These are phyloP conservation scores for Sardina pilchardus DNA, from an alignment of 2,113 vertebrate species.

Conservation along the genomic window DNA sequence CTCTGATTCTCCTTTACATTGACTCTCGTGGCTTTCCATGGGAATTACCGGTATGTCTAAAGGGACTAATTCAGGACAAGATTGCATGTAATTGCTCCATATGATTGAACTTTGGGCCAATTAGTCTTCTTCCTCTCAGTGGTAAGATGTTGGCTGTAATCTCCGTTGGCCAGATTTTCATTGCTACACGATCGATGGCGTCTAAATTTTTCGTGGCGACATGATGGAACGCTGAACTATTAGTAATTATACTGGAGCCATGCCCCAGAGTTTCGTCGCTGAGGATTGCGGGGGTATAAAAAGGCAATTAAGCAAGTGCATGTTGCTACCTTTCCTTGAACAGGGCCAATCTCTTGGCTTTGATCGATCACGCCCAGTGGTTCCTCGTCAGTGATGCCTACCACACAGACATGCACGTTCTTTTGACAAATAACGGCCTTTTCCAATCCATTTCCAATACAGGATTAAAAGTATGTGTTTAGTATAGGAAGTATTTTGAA, in stretches of 20 bases:
- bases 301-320: constrained; percentile 19
- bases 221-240: constrained; percentile 27
- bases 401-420: not conserved
- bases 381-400: not conserved
- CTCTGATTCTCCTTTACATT: not conserved
- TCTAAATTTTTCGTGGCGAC: constrained; percentile 14
- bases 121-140: constrained; percentile 3
- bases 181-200: constrained; percentile 10
- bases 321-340: not conserved
- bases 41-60: not conserved
- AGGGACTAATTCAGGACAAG: constrained; percentile 24
- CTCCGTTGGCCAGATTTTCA: constrained; percentile 5
- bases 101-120: constrained; percentile 12
- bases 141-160: not conserved
- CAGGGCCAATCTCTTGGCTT: not conserved
- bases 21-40: not conserved
- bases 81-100: constrained; percentile 24
- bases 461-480: not conserved
- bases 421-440: not conserved
- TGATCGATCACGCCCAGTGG: not conserved
- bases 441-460: not conserved
- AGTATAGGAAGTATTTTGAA: not conserved
- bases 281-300: not conserved
- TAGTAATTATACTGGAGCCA: constrained; percentile 24
- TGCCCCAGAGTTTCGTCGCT: not conserved